A percentile compares a stretch with the other conserved stretches of the same genome.
These are phyloP conservation scores for Notoglanidium macrostoma DNA, from an alignment of 2,797 vertebrate species.

Conservation along the genomic window DNA sequence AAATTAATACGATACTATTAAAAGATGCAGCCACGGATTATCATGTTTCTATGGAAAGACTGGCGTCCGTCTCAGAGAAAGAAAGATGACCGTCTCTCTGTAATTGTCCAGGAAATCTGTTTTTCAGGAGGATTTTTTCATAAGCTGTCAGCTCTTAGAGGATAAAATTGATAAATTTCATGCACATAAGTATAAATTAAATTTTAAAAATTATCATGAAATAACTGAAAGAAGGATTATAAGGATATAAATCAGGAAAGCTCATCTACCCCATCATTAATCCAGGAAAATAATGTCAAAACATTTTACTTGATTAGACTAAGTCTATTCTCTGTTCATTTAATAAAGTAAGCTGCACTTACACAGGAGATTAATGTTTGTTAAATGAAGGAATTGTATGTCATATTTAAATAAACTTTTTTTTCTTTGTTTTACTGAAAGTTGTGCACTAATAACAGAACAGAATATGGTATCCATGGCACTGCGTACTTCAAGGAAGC, in stretches of 20 bases:
- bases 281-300: constrained; percentile 24
- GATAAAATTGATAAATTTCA: constrained; percentile 42
- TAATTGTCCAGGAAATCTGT: constrained; percentile 27
- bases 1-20: constrained; percentile 68
- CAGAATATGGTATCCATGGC: background rate
- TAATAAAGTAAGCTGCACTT: constrained; percentile 27
- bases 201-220: constrained; percentile 39
- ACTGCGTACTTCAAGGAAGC: background rate
- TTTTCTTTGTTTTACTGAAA: background rate
- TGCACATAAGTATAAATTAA: constrained; percentile 28
- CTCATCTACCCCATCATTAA: constrained; percentile 23
- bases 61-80: constrained; percentile 59
- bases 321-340: constrained; percentile 28
- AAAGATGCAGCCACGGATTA: constrained; percentile 67
- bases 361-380: constrained; percentile 5
- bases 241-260: constrained; percentile 35
- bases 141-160: constrained; percentile 33
- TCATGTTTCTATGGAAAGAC: constrained; percentile 62
- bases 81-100: constrained; percentile 39
- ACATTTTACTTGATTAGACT: constrained; percentile 18
- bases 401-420: background rate
- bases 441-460: background rate
- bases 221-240: constrained; percentile 29
- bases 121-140: constrained; percentile 18
- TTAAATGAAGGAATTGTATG: background rate